Percentiles rank a stretch among this genome's conserved stretches.
phyloP scores from a whole-genome alignment of 2,888 invertebrate genomes.

The Slavum lentiscoides region DNA sequence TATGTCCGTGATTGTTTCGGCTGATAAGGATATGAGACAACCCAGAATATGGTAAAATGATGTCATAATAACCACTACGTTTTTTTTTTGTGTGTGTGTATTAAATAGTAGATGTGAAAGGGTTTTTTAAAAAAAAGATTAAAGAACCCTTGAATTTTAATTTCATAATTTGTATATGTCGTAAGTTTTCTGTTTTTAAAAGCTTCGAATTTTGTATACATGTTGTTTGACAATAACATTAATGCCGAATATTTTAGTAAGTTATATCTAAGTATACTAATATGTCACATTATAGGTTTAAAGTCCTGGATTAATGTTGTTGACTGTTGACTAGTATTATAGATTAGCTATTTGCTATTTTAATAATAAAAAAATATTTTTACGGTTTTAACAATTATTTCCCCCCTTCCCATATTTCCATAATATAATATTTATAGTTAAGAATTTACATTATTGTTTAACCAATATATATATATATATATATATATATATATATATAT shows the following conservation, averaged over 20 bases:
- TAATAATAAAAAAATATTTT: background rate
- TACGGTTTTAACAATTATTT: background rate
- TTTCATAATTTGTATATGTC: background rate
- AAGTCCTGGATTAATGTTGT: background rate
- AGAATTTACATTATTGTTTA: no score
- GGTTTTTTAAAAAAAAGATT: background rate
- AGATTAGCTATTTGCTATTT: background rate
- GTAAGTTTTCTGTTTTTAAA: background rate
- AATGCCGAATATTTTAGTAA: background rate
- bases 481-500: no score
- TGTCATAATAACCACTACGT: constrained; percentile 23
- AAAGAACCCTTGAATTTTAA: background rate
- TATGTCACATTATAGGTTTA: background rate
- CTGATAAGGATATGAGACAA: background rate
- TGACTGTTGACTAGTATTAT: background rate
- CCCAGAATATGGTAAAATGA: background rate
- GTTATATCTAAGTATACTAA: background rate
- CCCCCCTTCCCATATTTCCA: no score
- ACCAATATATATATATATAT: no score
- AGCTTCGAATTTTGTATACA: background rate
- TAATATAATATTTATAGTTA: no score
- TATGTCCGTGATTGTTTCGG: background rate
- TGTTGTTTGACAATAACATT: background rate
- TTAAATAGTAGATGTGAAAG: constrained; percentile 6
- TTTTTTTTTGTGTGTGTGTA: background rate